phyloP scores from a whole-genome alignment of 2,113 vertebrate species.

The Herpetotheres cachinnans region DNA sequence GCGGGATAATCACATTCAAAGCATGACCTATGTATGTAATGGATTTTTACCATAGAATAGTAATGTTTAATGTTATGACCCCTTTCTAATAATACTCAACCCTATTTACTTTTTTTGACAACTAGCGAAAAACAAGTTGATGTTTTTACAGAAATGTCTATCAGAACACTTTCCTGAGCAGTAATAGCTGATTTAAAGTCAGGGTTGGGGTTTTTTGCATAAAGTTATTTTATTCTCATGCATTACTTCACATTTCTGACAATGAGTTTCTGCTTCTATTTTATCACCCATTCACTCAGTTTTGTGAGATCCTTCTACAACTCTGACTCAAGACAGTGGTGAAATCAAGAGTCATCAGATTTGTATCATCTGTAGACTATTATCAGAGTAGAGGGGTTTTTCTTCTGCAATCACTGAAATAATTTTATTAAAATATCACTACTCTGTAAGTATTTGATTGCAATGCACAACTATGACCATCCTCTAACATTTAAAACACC shows the following conservation, averaged over 20 bases:
- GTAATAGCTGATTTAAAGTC: background rate
- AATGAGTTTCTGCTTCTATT: background rate
- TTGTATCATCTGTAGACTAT: background rate
- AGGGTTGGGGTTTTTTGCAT: background rate
- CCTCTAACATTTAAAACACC: background rate
- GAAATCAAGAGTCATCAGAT: background rate
- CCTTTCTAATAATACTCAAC: background rate
- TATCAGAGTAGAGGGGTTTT: background rate
- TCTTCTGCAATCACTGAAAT: background rate
- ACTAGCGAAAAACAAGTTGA: background rate
- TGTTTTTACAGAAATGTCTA: background rate
- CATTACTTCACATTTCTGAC: background rate
- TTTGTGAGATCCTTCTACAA: background rate
- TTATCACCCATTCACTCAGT: background rate
- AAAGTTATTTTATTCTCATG: background rate
- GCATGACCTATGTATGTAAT: background rate
- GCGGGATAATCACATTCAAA: background rate
- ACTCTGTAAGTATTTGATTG: background rate
- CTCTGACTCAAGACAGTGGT: background rate
- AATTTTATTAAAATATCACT: background rate
- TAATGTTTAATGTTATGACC: background rate
- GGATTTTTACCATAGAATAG: background rate
- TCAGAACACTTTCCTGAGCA: background rate
- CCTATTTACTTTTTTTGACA: conserved; percentile 1
- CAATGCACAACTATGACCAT: background rate